Conservation (phyloP, 2,113 vertebrate genomes). For the Plestiodon gilberti region DNA sequence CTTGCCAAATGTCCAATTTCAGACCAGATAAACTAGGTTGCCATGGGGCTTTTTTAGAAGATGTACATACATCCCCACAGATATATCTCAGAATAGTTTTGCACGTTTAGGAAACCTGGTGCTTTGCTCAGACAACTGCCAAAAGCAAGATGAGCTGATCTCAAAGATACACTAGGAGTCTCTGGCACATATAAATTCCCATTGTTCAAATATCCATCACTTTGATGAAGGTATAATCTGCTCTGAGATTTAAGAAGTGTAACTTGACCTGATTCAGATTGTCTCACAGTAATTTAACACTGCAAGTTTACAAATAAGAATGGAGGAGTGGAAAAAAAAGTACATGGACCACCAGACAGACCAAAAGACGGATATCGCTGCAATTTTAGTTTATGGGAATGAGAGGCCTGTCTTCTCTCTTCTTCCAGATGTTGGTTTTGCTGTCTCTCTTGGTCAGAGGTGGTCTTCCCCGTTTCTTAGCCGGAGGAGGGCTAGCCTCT, state of each 20-base stretch:
- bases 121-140: slow-evolving; percentile 28
- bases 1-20: background rate
- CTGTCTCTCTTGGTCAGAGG: slow-evolving; percentile 72
- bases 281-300: slow-evolving; percentile 51
- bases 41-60: background rate
- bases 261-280: slow-evolving; percentile 47
- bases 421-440: slow-evolving; percentile 81
- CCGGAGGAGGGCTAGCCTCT: slow-evolving; percentile 67
- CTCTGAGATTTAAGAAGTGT: background rate
- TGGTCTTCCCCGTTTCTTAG: slow-evolving; percentile 68
- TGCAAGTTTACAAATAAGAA: slow-evolving; percentile 60
- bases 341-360: slow-evolving; percentile 44
- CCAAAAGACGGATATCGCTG: slow-evolving; percentile 42
- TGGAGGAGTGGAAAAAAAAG: slow-evolving; percentile 42
- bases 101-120: slow-evolving; percentile 29
- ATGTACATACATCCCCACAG: slow-evolving; percentile 34
- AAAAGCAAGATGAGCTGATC: slow-evolving; percentile 47
- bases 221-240: slow-evolving; percentile 41
- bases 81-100: slow-evolving; percentile 27
- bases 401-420: slow-evolving; percentile 79
- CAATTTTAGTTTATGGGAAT: slow-evolving; percentile 75
- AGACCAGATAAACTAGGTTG: background rate
- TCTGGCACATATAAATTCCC: slow-evolving; percentile 40
- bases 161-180: slow-evolving; percentile 29
- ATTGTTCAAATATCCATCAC: slow-evolving; percentile 32